These are phyloP conservation scores for Drosophila greeni DNA, from an alignment of 2,888 invertebrate species.

Conservation along the genomic window DNA sequence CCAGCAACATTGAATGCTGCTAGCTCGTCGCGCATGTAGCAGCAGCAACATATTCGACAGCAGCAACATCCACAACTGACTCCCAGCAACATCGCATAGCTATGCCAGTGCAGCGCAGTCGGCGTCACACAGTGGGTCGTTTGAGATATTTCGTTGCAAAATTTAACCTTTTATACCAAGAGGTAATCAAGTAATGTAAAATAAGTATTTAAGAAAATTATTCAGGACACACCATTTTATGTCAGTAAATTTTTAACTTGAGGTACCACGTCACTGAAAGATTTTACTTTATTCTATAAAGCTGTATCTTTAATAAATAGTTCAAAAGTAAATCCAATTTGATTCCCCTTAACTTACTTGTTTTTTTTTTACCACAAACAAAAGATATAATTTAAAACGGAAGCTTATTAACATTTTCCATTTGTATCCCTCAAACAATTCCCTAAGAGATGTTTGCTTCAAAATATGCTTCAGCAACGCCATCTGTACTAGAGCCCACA, in stretches of 20 bases:
- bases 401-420: not conserved
- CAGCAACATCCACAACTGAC: conserved; percentile 27
- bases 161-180: not conserved
- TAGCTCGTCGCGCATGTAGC: conserved; percentile 50
- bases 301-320: too few relatives aligned
- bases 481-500: not conserved
- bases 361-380: too few relatives aligned
- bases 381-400: too few relatives aligned
- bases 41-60: conserved; percentile 1
- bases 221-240: too few relatives aligned
- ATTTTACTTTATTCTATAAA: too few relatives aligned
- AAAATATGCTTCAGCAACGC: not conserved
- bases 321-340: too few relatives aligned
- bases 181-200: too few relatives aligned
- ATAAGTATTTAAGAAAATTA: too few relatives aligned
- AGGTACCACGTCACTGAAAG: too few relatives aligned
- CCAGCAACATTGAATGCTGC: conserved; percentile 41
- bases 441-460: not conserved
- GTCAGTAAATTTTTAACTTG: too few relatives aligned
- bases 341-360: too few relatives aligned
- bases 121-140: conserved; percentile 14
- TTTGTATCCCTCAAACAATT: not conserved
- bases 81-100: conserved; percentile 14
- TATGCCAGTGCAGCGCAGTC: conserved; percentile 31
- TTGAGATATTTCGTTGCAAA: not conserved